Evolutionary conservation across 2,888 invertebrate species (phyloP), one percentile per base, ranked within the genome.

Genomic region (Trisateles emortualis): DNA sequence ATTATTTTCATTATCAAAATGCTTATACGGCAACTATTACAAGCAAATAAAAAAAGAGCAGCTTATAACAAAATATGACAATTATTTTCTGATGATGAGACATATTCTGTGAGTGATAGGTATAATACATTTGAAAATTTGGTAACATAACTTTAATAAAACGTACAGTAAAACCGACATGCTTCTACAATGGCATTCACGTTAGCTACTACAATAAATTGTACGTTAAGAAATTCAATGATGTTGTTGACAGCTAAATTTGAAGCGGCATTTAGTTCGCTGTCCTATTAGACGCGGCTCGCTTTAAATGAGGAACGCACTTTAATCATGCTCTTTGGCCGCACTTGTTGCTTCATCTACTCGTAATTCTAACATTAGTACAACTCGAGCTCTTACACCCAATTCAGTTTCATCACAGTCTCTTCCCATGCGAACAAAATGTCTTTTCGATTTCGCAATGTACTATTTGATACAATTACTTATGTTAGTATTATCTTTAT

Each of bases 351-450:
- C 83, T 68, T 76, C 82, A 86, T 82, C 77, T 79, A n/a, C n/a
- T n/a, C n/a, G n/a, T n/a, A 72, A 81, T 81, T 79, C 69, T 72
- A 77, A 76, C 69, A 52, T 59, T 61, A 64, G 53, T 51, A 62
- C 68, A 64, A 65, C 50, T 55, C 59, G 50, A 64, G 70, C 72
- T 76, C 72, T 72, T 75, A 74, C 69, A 75, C 76, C 78, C 69
- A 76, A 78, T 78, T 77, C 62, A 38, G 70, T 87, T 85, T 81
- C 84, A 66, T 63, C 78, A 84, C 57, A 54, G 63, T 44, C 69
- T 78, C 81, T 78, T 84, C 85, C 83, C 79, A 78, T 79, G 78
- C 76, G 65, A 74, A 74, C 66, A 71, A 80, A 81, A 76, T 79
- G 74, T 79, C 72, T 79, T 63, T 75, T 55, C 54, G 26, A 52